Percentiles rank a stretch among this genome's conserved stretches.
These are phyloP conservation scores for Phenganax marumi DNA, from an alignment of 92 coral and sea anemone genomes.

Conservation along the genomic window DNA sequence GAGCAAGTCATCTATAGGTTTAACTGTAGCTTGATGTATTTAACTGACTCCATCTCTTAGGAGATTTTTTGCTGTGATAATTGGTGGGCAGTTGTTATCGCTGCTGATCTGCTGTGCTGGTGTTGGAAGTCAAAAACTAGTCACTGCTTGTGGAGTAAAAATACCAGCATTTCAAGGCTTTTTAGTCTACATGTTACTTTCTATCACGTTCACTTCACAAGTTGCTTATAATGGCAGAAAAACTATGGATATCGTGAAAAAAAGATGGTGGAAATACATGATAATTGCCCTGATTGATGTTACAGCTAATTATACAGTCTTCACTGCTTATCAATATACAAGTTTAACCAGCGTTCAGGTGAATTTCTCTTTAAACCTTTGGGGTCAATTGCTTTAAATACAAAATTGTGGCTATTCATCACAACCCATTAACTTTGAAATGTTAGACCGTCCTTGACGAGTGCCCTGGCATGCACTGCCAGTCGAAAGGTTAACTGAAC, in stretches of 20 bases:
- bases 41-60: slow-evolving; percentile 42
- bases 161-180: slow-evolving; percentile 83
- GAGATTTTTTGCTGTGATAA: slow-evolving; percentile 53
- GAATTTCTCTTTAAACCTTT: background rate
- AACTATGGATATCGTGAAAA: slow-evolving; percentile 51
- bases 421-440: too few relatives aligned
- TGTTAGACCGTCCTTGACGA: too few relatives aligned
- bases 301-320: slow-evolving; percentile 81
- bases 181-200: slow-evolving; percentile 65
- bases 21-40: background rate
- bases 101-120: slow-evolving; percentile 81
- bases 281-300: slow-evolving; percentile 76
- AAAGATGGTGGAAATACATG: slow-evolving; percentile 87
- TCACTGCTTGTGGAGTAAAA: slow-evolving; percentile 52
- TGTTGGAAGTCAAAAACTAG: slow-evolving; percentile 73
- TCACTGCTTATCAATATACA: slow-evolving; percentile 90
- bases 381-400: background rate
- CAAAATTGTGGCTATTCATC: background rate
- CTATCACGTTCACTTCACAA: slow-evolving; percentile 58
- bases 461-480: background rate
- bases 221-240: slow-evolving; percentile 51
- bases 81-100: slow-evolving; percentile 74
- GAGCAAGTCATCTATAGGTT: too few relatives aligned
- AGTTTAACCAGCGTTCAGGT: slow-evolving; percentile 98
- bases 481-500: too few relatives aligned